phyloP scores from a whole-genome alignment of 2,888 invertebrate genomes.

The Hemaris fuciformis region DNA sequence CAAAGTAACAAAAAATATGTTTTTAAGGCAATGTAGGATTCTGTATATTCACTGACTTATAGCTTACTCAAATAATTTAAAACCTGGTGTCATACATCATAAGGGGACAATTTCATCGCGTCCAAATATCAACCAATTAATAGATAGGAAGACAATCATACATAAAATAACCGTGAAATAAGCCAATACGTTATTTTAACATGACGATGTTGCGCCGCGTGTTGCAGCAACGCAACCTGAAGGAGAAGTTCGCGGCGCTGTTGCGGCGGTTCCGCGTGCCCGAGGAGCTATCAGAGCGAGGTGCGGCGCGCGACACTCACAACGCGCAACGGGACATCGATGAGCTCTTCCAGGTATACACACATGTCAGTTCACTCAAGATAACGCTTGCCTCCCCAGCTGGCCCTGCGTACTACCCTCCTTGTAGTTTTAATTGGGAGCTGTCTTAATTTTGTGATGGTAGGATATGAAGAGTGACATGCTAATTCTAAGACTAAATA shows the following conservation, averaged over 20 bases:
- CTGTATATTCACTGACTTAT: no score
- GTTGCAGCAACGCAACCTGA: slow-evolving; percentile 94
- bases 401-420: background rate
- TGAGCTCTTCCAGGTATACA: slow-evolving; percentile 87
- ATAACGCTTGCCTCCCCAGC: background rate
- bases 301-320: slow-evolving; percentile 83
- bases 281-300: slow-evolving; percentile 90
- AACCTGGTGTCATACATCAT: no score
- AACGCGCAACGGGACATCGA: slow-evolving; percentile 94
- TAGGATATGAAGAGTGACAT: no score
- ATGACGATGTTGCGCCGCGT: slow-evolving; percentile 2
- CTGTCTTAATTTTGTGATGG: background rate
- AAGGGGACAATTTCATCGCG: no score
- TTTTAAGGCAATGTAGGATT: no score
- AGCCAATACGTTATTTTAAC: background rate
- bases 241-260: slow-evolving; percentile 97
- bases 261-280: slow-evolving; percentile 96
- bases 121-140: no score
- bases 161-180: background rate
- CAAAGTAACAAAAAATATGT: no score
- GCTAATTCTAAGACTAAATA: no score
- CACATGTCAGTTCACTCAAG: background rate
- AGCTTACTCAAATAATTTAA: no score
- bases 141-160: no score
- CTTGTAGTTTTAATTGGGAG: background rate